Conservation (phyloP, 2,113 vertebrate genomes). For the Phalacrocorax carbo region DNA sequence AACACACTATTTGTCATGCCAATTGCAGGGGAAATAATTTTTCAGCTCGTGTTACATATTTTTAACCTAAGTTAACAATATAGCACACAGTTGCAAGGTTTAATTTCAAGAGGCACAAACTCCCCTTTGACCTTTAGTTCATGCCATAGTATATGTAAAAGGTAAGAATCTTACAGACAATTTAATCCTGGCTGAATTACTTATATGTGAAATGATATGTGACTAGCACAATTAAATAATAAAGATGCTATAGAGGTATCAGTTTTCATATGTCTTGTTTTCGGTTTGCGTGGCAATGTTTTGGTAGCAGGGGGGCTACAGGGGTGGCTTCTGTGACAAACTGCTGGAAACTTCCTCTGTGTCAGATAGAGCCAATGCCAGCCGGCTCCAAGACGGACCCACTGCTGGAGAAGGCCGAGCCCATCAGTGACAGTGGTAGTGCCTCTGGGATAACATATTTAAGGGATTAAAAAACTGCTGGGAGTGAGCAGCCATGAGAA, state of each 20-base stretch:
- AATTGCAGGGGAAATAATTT: background rate
- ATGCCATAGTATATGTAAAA: background rate
- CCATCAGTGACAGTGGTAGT: no score
- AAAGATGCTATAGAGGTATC: background rate
- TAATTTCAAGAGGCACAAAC: background rate
- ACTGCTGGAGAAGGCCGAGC: no score
- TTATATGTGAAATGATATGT: accelerated
- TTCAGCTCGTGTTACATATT: background rate
- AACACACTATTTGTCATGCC: accelerated
- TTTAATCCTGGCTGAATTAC: background rate
- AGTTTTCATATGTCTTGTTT: background rate
- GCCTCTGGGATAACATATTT: no score
- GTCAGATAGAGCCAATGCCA: no score
- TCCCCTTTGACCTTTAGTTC: background rate
- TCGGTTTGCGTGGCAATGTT: no score
- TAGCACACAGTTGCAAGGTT: background rate
- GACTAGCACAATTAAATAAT: background rate
- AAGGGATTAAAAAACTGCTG: no score
- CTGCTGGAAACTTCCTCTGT: no score
- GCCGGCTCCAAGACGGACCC: no score
- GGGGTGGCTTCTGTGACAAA: no score
- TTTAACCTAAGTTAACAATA: background rate
- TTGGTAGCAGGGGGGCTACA: no score
- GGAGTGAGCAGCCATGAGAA: no score
- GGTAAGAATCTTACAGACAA: background rate